Base-by-base conservation (phyloP, 2,888 invertebrate genomes). In the Pseudococcus jackbeardsleyi region DNA sequence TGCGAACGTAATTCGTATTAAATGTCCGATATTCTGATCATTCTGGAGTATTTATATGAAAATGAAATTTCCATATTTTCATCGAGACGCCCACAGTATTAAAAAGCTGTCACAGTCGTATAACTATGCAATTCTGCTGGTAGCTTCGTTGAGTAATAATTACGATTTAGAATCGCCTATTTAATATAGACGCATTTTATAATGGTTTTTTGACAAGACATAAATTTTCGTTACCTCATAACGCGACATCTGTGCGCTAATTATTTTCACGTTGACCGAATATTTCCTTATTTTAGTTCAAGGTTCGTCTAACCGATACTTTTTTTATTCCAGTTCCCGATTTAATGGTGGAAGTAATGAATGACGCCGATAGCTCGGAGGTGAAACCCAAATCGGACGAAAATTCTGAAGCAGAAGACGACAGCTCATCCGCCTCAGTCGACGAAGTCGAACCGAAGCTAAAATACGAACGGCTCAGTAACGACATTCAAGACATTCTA, bases 401-500 rank as follows among this genome's bases (percentile, higher is more conserved):
- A 17, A 82, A 26, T 19, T 88, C 82, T 12, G 54, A 79, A 54
- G 48, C 54, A 26, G 88, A 88, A 9, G 82, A 88, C 17, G 88
- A 88, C 48, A 42, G 54, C 19, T 79, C 82, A 15, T 88, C 82
- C 5, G 12, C 59, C 0, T 88, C 82, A 22, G 17, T 39, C 4
- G 93, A 94, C 89, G 95, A 95, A 91, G 93, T 94, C 89, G 97
- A 97, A 91, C 98, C 99, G 0, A 96, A 96, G 92, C 93, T 99
- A 88, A 98, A 98, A 92, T 99, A 97, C 92, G 94, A 96, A 90
- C 94, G 98, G 90, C 94, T 99, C 91, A 94, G 94, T 50, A 98
- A 98, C 92, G 98, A 98, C 92, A 92, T 98, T 72, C 94, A 95
- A 91, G 94, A 94, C 90, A 97, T 98, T 90, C 92, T 99, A 50